Evolutionary conservation across 2,113 vertebrate species (phyloP).

Genomic region (rat (Rattus norvegicus)): DNA sequence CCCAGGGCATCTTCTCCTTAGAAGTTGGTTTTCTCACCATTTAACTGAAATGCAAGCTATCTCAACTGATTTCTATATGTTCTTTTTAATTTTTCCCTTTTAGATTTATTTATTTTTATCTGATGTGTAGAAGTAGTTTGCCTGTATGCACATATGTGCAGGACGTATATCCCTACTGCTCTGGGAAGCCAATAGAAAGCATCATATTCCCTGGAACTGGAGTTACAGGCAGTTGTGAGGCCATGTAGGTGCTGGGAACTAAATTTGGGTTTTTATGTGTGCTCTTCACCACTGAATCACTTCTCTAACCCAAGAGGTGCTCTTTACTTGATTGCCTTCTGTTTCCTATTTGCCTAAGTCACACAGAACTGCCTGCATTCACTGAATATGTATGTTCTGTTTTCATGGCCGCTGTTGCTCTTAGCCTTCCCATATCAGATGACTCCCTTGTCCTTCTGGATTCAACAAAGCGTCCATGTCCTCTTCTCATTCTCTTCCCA

Average conservation of each 20-base stretch:
- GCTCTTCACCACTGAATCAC: neutral
- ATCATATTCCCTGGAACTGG: neutral
- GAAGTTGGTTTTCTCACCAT: neutral
- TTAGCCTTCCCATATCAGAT: neutral
- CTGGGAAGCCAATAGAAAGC: neutral
- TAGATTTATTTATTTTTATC: neutral
- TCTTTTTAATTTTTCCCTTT: neutral
- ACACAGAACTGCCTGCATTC: neutral
- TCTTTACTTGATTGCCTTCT: neutral
- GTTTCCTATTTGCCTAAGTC: neutral
- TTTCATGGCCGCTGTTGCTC: neutral
- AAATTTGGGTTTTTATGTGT: neutral
- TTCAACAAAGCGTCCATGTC: neutral
- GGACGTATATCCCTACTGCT: neutral
- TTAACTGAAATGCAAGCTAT: neutral
- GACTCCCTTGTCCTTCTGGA: neutral
- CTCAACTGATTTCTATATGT: neutral
- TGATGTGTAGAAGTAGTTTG: neutral
- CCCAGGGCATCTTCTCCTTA: neutral
- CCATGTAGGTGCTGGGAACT: neutral
- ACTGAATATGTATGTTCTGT: neutral
- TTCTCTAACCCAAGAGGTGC: neutral
- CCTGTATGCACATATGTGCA: neutral
- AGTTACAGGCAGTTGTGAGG: neutral
- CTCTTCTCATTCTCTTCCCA: neutral